Evolutionary conservation across 2,113 vertebrate genomes (phyloP), one percentile per base, ranked within the genome.

Genomic region (Dipodomys spectabilis): DNA sequence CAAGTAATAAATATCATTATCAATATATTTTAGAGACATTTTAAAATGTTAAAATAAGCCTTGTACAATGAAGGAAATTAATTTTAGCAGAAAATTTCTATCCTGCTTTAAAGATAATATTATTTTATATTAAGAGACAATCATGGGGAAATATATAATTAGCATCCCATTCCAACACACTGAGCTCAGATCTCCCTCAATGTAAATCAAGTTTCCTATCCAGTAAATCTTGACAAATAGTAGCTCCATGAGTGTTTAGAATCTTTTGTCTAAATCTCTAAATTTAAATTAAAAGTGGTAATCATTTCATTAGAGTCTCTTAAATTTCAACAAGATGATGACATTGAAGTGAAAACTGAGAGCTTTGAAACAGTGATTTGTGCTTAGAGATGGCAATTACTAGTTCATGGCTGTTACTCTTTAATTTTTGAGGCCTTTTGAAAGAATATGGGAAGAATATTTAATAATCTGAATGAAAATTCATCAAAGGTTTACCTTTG

Each of bases 221-320:
- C 64, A 94, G 53, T 71, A 32, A 92, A 74, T 57, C 45, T 10
- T 68, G 12, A 77, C 5, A 90, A 95, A 79, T n/a, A 85, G 27
- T 69, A 90, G 57, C 13, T 78, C 10, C 22, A 83, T n/a, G 91
- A 78, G 44, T 53, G 62, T 82, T 27, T 1, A 84, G 68, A 71
- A 92, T 65, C 94, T 95, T 94, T 91, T 84, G 39, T 78, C 85
- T 96, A 97, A 92, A 30, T 35, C 68, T 71, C 82, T 97, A 95
- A 80, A 57, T 83, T 96, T 96, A 96, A 97, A 95, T 85, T 96
- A 92, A 97, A 82, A 95, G 90, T 83, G 73, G 90, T 92, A n/a
- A 73, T 96, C 94, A 44, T 96, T 96, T 96, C 81, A 96, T 93
- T 2, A 22, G 95, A 35, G 86, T 80, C 86, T 92, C 94, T 53